A percentile compares a stretch with the other conserved stretches of the same genome.
phyloP scores from a whole-genome alignment of 2,113 vertebrate species.

The Myocastor coypus region DNA sequence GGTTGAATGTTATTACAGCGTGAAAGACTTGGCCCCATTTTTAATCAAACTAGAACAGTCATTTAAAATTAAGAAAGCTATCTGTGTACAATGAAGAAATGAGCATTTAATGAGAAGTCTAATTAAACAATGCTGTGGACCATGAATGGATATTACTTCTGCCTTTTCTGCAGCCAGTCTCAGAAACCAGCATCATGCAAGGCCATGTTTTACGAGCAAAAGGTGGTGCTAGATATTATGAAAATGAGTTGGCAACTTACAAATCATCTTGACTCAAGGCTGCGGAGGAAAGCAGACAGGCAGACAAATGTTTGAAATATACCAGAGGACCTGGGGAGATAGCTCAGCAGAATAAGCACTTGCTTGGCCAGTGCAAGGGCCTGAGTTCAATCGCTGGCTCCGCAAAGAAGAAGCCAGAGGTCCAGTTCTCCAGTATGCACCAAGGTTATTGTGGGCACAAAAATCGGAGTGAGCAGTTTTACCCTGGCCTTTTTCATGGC shows the following conservation, averaged over 20 bases:
- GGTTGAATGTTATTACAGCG: neutral
- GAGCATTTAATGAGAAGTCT: neutral
- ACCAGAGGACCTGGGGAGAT: neutral
- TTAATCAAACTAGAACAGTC: neutral
- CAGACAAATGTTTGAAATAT: neutral
- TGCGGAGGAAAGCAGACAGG: neutral
- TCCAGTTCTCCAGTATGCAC: neutral
- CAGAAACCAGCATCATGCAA: neutral
- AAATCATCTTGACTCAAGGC: neutral
- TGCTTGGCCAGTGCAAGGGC: too few species aligned
- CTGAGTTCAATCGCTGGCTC: too few species aligned
- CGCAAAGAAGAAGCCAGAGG: neutral
- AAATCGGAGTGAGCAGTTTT: neutral
- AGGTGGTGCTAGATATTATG: neutral
- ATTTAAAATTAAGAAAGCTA: constrained; percentile 36
- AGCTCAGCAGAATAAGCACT: too few species aligned
- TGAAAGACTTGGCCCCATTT: neutral
- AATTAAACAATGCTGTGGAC: neutral
- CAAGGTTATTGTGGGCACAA: neutral
- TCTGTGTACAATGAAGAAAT: neutral
- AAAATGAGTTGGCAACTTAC: neutral
- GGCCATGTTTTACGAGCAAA: neutral
- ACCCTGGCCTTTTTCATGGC: neutral
- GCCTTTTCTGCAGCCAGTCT: neutral
- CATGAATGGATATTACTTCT: neutral